Conservation (phyloP, 1,140 invertebrate genomes). For the Hetaerina americana region DNA sequence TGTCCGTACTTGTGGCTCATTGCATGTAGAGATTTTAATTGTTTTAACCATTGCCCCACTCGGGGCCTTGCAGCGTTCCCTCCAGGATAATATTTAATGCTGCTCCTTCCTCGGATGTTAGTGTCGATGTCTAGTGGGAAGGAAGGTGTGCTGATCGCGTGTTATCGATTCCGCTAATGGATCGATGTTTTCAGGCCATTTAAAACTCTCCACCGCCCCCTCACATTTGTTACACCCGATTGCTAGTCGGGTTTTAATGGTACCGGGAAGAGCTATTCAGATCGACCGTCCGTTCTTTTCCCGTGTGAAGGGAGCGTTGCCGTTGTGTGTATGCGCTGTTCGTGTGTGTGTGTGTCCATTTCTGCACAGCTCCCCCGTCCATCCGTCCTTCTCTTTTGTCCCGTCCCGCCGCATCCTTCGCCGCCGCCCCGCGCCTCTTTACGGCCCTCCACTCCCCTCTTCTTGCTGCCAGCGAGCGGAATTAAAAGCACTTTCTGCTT, state of each 20-base stretch:
- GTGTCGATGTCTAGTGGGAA: background rate
- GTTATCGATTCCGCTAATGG: background rate
- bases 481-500: background rate
- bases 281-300: background rate
- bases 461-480: background rate
- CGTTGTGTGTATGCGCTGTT: too few species aligned
- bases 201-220: background rate
- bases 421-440: background rate
- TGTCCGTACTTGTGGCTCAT: too few species aligned
- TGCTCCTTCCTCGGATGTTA: too few species aligned
- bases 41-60: too few species aligned
- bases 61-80: too few species aligned
- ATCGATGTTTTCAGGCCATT: background rate
- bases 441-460: background rate
- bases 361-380: too few species aligned
- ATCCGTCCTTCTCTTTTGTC: too few species aligned
- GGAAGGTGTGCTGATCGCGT: background rate
- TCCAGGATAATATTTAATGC: too few species aligned
- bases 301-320: background rate
- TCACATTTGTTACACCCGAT: background rate
- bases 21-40: too few species aligned
- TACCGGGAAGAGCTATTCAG: background rate
- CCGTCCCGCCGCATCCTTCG: too few species aligned
- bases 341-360: too few species aligned
- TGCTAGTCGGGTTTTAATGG: background rate